A percentile compares a stretch with the other conserved stretches of the same genome.
These are phyloP conservation scores for Corvus moneduloides DNA, from an alignment of 2,113 vertebrate species.

Conservation along the genomic window DNA sequence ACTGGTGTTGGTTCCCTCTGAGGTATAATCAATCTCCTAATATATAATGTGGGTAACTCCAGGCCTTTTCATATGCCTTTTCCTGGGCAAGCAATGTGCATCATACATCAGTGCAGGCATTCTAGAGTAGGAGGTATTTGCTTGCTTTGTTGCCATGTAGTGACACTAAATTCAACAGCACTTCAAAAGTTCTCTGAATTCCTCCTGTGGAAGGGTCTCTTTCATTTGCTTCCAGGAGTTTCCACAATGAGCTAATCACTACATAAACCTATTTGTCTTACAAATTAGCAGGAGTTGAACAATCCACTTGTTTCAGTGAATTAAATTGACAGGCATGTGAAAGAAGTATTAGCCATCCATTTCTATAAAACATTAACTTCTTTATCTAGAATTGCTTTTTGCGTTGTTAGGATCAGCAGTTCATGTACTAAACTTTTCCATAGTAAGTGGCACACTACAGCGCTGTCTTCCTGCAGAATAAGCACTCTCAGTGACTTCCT, in stretches of 20 bases:
- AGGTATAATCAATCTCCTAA: neutral
- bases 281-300: conserved; percentile 5
- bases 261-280: conserved; percentile 10
- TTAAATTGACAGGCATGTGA: neutral
- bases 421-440: neutral
- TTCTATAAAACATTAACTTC: conserved; percentile 1
- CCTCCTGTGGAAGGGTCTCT: neutral
- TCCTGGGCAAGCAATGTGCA: neutral
- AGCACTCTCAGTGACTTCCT: fast-evolving
- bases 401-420: neutral
- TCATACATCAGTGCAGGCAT: neutral
- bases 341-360: neutral
- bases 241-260: neutral
- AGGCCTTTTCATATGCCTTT: neutral
- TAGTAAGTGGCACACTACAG: neutral
- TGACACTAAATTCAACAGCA: neutral
- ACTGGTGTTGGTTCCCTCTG: neutral
- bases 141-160: neutral
- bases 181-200: conserved; percentile 14
- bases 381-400: neutral
- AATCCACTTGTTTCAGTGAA: neutral
- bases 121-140: neutral
- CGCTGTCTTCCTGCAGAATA: neutral
- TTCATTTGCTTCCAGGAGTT: conserved; percentile 24
- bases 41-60: neutral